phyloP scores from a whole-genome alignment of 2,113 vertebrate genomes.

The Raphicerus campestris region DNA sequence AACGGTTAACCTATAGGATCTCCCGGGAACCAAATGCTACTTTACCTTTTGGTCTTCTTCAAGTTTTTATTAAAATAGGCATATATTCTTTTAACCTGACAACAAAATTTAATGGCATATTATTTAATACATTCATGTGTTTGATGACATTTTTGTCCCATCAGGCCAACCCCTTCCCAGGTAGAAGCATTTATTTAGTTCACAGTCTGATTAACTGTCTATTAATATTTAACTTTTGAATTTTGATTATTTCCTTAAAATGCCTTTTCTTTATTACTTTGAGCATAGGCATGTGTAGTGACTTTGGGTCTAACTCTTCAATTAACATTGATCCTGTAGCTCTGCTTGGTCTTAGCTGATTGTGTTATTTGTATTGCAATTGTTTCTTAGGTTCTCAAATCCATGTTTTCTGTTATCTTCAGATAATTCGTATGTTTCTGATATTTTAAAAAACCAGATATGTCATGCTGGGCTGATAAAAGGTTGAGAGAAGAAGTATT shows the following conservation, averaged over 20 bases:
- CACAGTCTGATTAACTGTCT: conserved; percentile 60
- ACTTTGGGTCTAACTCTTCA: conserved; percentile 68
- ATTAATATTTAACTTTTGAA: conserved; percentile 54
- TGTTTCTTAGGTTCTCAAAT: conserved; percentile 58
- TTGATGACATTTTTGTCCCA: background rate
- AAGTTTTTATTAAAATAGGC: background rate
- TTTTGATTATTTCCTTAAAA: conserved; percentile 51
- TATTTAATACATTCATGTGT: conserved; percentile 11
- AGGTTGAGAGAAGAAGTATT: conserved; percentile 58
- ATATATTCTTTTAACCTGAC: conserved; percentile 1
- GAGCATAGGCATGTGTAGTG: conserved; percentile 32
- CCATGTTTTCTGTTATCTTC: conserved; percentile 52
- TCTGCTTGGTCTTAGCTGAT: conserved; percentile 46
- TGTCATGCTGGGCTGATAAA: conserved; percentile 43
- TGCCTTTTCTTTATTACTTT: conserved; percentile 28
- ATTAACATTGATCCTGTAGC: conserved; percentile 66
- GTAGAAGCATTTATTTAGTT: conserved; percentile 21
- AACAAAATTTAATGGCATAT: conserved; percentile 26
- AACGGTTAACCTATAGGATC: background rate
- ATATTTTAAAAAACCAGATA: conserved; percentile 48
- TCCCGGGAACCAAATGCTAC: background rate
- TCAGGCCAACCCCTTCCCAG: conserved; percentile 59
- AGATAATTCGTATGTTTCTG: conserved; percentile 56
- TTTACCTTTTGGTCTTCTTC: conserved; percentile 41
- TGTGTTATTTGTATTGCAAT: conserved; percentile 56